Conservation (phyloP, 2,888 invertebrate species). For the Agrotis ipsilon region DNA sequence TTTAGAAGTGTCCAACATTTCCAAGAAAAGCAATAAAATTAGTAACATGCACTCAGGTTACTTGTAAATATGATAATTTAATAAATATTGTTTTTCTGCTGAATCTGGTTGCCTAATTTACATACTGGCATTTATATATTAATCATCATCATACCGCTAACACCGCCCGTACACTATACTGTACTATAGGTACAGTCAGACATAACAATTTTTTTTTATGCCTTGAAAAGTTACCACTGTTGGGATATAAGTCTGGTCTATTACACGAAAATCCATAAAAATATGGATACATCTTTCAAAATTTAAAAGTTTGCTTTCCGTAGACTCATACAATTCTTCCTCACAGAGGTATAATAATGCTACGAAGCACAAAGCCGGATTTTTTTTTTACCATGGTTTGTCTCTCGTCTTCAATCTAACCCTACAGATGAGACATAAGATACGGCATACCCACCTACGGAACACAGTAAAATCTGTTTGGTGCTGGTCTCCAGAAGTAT, state of each 20-base stretch:
- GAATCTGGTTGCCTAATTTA: slow-evolving; percentile 19
- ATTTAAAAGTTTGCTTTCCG: neutral
- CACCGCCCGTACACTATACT: neutral
- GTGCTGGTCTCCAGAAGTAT: no score
- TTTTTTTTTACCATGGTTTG: no score
- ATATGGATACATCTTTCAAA: neutral
- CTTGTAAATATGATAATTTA: neutral
- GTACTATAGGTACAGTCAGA: no score
- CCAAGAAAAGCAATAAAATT: neutral
- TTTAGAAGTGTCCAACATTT: neutral
- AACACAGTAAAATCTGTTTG: no score
- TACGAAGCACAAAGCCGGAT: no score
- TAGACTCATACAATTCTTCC: neutral
- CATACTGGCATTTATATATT: slow-evolving; percentile 8
- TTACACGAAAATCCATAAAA: no score
- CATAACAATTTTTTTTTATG: no score
- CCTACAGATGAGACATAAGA: no score
- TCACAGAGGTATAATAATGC: neutral
- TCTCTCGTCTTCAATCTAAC: no score
- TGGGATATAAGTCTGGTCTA: no score
- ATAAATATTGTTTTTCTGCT: slow-evolving; percentile 5
- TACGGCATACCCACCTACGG: no score
- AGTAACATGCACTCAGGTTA: neutral
- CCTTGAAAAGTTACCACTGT: no score
- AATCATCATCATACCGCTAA: neutral